Evolutionary conservation across 2,113 vertebrate genomes (phyloP).

Genomic region (Aphelocoma coerulescens): DNA sequence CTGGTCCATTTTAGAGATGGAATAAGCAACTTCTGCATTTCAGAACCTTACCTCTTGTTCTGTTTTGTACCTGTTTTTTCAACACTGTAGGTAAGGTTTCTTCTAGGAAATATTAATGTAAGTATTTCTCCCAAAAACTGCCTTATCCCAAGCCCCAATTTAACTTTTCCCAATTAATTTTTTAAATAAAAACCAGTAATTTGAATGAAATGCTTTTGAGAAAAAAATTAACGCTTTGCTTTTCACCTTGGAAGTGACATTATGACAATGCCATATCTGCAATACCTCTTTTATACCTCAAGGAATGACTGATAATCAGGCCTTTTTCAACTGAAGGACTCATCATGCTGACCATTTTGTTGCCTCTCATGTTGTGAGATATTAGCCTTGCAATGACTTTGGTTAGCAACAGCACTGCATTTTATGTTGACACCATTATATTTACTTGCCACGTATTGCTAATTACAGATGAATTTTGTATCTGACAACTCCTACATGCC

Average conservation of each 20-base stretch:
- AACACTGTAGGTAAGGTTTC: neutral
- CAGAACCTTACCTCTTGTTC: neutral
- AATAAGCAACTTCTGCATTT: neutral
- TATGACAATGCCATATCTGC: neutral
- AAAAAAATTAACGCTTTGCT: neutral
- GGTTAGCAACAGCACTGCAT: neutral
- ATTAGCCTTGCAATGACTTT: neutral
- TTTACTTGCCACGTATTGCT: neutral
- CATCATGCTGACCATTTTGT: neutral
- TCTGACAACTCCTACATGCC: neutral
- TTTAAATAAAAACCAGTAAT: fast-evolving
- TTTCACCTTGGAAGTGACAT: neutral
- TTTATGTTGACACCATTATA: neutral
- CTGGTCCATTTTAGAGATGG: neutral
- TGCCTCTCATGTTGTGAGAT: neutral
- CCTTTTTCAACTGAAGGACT: neutral
- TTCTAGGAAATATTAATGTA: neutral
- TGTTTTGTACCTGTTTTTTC: neutral
- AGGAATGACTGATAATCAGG: neutral
- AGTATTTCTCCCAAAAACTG: no score
- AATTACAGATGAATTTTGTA: neutral
- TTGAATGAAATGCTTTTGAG: neutral
- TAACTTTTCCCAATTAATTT: neutral
- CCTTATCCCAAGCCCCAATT: neutral
- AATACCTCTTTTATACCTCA: neutral